These are phyloP conservation scores for Noctua janthe DNA, from an alignment of 2,888 invertebrate genomes.

Conservation along the genomic window DNA sequence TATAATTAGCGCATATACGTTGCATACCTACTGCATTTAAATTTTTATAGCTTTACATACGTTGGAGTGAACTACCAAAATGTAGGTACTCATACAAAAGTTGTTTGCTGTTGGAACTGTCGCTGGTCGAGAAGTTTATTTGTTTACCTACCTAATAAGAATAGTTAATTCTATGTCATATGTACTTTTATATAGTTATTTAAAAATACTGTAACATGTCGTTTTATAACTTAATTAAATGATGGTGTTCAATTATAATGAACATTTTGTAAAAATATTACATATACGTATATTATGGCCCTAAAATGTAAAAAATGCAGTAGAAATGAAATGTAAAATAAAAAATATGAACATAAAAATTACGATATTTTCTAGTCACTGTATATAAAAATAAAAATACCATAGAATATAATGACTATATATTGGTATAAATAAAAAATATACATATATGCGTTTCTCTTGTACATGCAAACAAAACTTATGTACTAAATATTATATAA, in stretches of 20 bases:
- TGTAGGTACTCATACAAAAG: too few relatives aligned
- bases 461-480: slow-evolving; percentile 67
- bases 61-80: too few relatives aligned
- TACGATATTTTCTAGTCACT: slow-evolving; percentile 30
- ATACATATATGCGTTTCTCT: slow-evolving; percentile 71
- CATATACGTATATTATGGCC: background rate
- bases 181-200: background rate
- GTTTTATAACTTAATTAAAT: background rate
- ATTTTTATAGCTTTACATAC: background rate
- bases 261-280: slow-evolving; percentile 8
- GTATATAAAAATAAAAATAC: slow-evolving; percentile 27
- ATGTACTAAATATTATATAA: slow-evolving; percentile 25
- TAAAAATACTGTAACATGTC: background rate
- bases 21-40: background rate
- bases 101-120: background rate
- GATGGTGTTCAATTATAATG: slow-evolving; percentile 29
- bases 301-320: slow-evolving; percentile 1
- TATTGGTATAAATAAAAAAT: slow-evolving; percentile 19
- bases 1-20: background rate
- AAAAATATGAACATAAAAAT: background rate
- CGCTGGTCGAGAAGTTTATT: background rate
- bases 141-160: background rate
- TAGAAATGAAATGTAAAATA: background rate
- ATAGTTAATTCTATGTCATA: background rate
- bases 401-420: slow-evolving; percentile 26